Conservation (phyloP, 2,113 vertebrate genomes). For the Pao palembangensis region DNA sequence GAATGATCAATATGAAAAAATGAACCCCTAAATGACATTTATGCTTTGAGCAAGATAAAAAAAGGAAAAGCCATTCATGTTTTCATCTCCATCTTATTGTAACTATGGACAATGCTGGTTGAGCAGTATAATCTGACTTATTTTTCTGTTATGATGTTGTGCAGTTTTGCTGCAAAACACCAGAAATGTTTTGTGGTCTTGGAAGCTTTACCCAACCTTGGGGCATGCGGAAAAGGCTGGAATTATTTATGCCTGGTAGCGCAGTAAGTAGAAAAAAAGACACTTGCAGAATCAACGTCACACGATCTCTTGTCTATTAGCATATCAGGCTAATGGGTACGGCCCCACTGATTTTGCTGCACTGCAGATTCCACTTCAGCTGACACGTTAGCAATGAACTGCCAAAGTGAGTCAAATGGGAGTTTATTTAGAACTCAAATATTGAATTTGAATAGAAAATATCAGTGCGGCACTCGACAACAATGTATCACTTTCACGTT, state of each 20-base stretch:
- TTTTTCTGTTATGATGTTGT: background rate
- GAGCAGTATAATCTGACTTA: background rate
- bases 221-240: background rate
- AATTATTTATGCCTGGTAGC: background rate
- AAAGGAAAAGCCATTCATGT: background rate
- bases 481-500: constrained; percentile 62
- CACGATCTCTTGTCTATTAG: too few species aligned
- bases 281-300: too few species aligned
- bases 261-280: too few species aligned
- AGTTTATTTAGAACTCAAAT: constrained; percentile 64
- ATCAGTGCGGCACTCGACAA: constrained; percentile 73
- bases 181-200: background rate
- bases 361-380: constrained; percentile 14
- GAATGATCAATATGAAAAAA: constrained; percentile 50
- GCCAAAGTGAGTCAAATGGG: constrained; percentile 61
- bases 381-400: constrained; percentile 45
- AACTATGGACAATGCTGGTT: background rate
- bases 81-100: too few species aligned
- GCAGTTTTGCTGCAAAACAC: background rate
- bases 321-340: too few species aligned
- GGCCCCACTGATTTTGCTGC: too few species aligned
- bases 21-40: constrained; percentile 45
- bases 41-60: constrained; percentile 18
- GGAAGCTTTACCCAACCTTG: background rate
- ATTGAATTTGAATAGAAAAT: constrained; percentile 67